These are phyloP conservation scores for Oscheius sp. DNA, from an alignment of 2,888 invertebrate species.

Conservation along the genomic window DNA sequence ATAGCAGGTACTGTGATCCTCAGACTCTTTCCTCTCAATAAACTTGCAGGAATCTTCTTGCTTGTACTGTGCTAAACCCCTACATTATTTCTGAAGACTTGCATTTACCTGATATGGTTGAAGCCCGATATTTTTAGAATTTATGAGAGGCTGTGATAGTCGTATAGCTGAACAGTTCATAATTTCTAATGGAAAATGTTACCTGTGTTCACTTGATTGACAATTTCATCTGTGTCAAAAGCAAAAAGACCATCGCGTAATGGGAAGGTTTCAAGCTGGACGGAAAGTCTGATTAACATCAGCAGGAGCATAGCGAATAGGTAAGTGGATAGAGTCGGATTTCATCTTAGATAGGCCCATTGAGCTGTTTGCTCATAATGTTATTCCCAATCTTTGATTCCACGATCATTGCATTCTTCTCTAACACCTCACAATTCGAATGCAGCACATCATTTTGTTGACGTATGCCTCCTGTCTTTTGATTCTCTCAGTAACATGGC, in stretches of 20 bases:
- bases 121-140: constrained; percentile 13
- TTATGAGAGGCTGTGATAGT: neutral
- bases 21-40: constrained; percentile 43
- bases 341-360: too few species aligned
- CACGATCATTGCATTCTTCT: too few species aligned
- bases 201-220: constrained; percentile 16
- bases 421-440: too few species aligned
- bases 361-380: too few species aligned
- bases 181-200: neutral
- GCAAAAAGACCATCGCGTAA: neutral
- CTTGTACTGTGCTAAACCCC: constrained; percentile 45
- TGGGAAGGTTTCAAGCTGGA: neutral
- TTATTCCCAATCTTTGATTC: too few species aligned
- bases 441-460: too few species aligned
- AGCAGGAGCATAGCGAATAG: neutral
- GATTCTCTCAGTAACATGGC: too few species aligned
- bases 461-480: too few species aligned
- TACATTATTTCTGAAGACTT: neutral
- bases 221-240: constrained; percentile 19
- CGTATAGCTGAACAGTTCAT: neutral
- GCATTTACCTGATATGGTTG: constrained; percentile 16
- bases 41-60: constrained; percentile 36
- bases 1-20: constrained; percentile 58
- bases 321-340: too few species aligned
- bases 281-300: neutral